Conservation (phyloP, 2,888 invertebrate genomes). For the Eristalis tenax region DNA sequence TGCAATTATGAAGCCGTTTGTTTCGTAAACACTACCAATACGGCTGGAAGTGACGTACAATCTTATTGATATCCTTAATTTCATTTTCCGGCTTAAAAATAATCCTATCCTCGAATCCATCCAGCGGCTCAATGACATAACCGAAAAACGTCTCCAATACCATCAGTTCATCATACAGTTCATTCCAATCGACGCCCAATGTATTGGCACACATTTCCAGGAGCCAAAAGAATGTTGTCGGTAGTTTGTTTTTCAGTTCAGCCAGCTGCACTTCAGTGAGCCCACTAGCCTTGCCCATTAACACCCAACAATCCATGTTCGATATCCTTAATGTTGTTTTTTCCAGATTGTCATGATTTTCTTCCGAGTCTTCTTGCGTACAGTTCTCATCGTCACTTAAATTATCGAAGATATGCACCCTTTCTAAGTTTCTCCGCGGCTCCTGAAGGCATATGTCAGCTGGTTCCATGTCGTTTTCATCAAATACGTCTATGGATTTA, state of each 20-base stretch:
- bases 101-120: slow-evolving; percentile 74
- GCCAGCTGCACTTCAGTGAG: slow-evolving; percentile 72
- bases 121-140: slow-evolving; percentile 76
- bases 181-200: slow-evolving; percentile 75
- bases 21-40: slow-evolving; percentile 74
- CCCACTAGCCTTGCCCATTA: slow-evolving; percentile 74
- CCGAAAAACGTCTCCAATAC: slow-evolving; percentile 78
- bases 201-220: slow-evolving; percentile 79
- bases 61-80: slow-evolving; percentile 75
- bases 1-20: background rate
- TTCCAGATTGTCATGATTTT: background rate
- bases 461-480: slow-evolving; percentile 77
- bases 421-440: slow-evolving; percentile 75
- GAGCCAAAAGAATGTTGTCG: slow-evolving; percentile 79
- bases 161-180: slow-evolving; percentile 78
- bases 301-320: slow-evolving; percentile 79
- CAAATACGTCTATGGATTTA: slow-evolving; percentile 75
- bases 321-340: slow-evolving; percentile 75
- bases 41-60: slow-evolving; percentile 74
- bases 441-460: slow-evolving; percentile 68
- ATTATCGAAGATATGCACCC: slow-evolving; percentile 72
- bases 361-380: background rate
- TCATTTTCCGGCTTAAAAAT: slow-evolving; percentile 72
- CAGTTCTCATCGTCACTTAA: slow-evolving; percentile 73
- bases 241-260: slow-evolving; percentile 75